Percentiles rank a stretch among this genome's conserved stretches.
These are phyloP conservation scores for Syrrhaptes paradoxus DNA, from an alignment of 2,113 vertebrate species.

Conservation along the genomic window DNA sequence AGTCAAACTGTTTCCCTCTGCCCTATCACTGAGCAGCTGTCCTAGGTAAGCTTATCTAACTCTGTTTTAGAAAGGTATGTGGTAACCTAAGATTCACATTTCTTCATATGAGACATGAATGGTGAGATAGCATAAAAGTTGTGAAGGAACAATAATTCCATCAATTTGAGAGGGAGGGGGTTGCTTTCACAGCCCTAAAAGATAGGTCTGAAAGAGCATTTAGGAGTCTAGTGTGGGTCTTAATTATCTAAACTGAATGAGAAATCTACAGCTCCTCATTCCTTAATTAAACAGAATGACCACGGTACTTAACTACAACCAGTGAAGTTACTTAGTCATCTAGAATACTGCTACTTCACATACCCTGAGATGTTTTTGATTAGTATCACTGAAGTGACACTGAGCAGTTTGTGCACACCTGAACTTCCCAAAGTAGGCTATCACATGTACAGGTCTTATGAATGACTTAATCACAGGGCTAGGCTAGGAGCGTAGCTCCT, in stretches of 20 bases:
- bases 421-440: neutral
- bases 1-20: neutral
- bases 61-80: neutral
- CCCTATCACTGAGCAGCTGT: neutral
- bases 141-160: neutral
- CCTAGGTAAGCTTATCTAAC: neutral
- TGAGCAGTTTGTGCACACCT: neutral
- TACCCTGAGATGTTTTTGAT: neutral
- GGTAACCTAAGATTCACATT: neutral
- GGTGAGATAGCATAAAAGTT: neutral
- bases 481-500: neutral
- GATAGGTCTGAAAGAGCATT: neutral
- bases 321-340: neutral
- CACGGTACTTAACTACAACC: neutral
- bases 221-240: neutral
- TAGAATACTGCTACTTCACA: neutral
- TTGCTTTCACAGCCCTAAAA: neutral
- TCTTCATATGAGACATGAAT: neutral
- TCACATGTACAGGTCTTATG: neutral
- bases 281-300: neutral
- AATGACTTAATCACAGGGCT: neutral
- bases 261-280: neutral
- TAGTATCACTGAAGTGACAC: neutral
- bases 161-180: rapidly evolving
- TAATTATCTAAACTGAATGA: neutral